Conservation (phyloP, 2,888 invertebrate genomes). For the Yponomeuta malinellus region DNA sequence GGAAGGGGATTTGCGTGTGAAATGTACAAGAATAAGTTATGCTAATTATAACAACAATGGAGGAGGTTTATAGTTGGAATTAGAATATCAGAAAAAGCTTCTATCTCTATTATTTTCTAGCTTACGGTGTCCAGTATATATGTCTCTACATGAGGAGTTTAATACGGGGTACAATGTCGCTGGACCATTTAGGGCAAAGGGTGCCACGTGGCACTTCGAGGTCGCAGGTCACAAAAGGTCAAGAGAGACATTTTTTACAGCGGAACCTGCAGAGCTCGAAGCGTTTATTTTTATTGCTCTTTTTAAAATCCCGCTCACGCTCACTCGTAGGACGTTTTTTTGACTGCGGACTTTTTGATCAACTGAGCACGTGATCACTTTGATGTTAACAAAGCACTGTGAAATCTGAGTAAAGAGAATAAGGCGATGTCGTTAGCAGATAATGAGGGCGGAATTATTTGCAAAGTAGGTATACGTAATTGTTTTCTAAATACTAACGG, state of each 20-base stretch:
- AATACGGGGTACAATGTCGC: background rate
- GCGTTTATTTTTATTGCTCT: background rate
- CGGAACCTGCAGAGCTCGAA: background rate
- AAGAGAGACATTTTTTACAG: conserved; percentile 32
- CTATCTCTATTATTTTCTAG: background rate
- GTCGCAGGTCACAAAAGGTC: conserved; percentile 59
- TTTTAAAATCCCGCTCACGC: background rate
- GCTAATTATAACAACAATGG: background rate
- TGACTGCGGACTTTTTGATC: background rate
- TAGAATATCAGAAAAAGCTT: background rate
- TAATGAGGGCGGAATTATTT: conserved; percentile 1
- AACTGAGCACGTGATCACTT: conserved; percentile 1
- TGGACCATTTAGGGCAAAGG: conserved; percentile 17
- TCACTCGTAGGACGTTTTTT: background rate
- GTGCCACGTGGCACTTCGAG: conserved; percentile 54
- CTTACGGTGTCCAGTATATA: background rate
- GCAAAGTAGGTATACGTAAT: background rate
- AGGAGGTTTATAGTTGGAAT: background rate
- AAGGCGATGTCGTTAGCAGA: conserved; percentile 1
- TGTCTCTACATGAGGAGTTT: background rate
- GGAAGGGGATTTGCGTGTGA: background rate
- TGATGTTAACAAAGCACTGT: conserved; percentile 5
- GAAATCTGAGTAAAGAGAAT: conserved; percentile 3
- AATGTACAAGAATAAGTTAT: background rate
- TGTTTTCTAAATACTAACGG: background rate